Conservation (phyloP, 1,140 invertebrate species). For the Drosophila varians region DNA sequence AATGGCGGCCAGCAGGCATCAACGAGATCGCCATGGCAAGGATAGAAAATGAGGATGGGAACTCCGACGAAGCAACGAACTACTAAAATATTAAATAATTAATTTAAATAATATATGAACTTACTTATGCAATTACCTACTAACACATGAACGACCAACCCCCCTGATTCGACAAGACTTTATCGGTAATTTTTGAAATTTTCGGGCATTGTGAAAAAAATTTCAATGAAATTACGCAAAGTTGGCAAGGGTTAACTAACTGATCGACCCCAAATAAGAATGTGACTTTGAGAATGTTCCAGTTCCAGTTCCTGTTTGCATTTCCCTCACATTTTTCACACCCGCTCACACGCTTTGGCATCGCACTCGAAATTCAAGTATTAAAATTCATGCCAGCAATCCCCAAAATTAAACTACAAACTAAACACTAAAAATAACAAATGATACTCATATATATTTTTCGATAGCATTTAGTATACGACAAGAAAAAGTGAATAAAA, state of each 20-base stretch:
- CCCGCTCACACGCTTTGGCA: conserved; percentile 48
- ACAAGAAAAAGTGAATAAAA: conserved; percentile 39
- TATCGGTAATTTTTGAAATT: conserved; percentile 76
- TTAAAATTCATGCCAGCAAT: conserved; percentile 60
- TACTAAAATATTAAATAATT: conserved; percentile 30
- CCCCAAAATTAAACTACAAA: conserved; percentile 35
- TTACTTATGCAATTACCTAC: conserved; percentile 34
- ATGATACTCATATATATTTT: conserved; percentile 82
- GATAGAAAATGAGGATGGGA: conserved; percentile 63
- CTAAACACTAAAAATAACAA: conserved; percentile 75
- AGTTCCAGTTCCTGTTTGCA: conserved; percentile 62
- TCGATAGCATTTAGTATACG: conserved; percentile 59
- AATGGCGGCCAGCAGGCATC: conserved; percentile 62
- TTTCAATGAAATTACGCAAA: conserved; percentile 68
- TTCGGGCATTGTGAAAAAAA: conserved; percentile 55
- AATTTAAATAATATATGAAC: conserved; percentile 36
- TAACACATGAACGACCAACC: conserved; percentile 29
- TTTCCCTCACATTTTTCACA: conserved; percentile 28
- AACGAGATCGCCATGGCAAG: conserved; percentile 72
- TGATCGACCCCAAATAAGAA: conserved; percentile 35
- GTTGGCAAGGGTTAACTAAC: conserved; percentile 27
- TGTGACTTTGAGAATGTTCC: conserved; percentile 46
- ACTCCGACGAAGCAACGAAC: conserved; percentile 50
- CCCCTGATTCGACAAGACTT: conserved; percentile 21
- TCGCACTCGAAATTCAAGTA: conserved; percentile 68